Evolutionary conservation across 2,888 invertebrate species (phyloP).

Genomic region (Pachymerium ferrugineum): DNA sequence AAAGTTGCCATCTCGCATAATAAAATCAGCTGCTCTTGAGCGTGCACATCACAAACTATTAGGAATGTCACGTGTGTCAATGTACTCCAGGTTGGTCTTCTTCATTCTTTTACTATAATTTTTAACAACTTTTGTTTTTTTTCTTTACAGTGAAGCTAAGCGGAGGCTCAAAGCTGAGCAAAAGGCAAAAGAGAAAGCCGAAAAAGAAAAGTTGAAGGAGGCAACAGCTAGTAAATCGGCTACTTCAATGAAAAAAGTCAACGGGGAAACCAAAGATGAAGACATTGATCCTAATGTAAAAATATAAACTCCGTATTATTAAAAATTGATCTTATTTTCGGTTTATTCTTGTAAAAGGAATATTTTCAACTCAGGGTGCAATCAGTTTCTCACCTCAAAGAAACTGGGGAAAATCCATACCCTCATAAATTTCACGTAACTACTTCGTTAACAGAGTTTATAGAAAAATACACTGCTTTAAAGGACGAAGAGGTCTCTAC

Average conservation of each 20-base stretch:
- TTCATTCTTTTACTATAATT: not conserved
- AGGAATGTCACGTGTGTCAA: not conserved
- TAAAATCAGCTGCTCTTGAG: not conserved
- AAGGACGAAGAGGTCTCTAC: constrained; percentile 67
- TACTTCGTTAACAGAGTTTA: constrained; percentile 78
- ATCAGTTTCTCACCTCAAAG: constrained; percentile 75
- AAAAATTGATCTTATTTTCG: not conserved
- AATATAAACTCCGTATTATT: not conserved
- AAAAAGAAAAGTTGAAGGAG: constrained; percentile 54
- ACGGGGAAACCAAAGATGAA: constrained; percentile 51
- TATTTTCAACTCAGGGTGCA: constrained; percentile 81
- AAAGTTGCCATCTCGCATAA: not conserved
- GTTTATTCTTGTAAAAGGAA: constrained; percentile 52
- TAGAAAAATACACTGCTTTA: constrained; percentile 69
- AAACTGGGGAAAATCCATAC: constrained; percentile 72
- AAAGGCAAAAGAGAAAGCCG: constrained; percentile 83
- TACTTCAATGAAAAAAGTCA: constrained; percentile 44
- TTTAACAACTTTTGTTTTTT: not conserved
- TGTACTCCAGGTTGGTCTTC: not conserved
- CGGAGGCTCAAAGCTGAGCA: constrained; percentile 84
- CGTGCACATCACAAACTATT: not conserved
- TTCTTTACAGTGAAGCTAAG: constrained; percentile 77
- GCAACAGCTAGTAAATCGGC: constrained; percentile 36
- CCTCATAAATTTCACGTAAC: constrained; percentile 96
- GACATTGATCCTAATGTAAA: constrained; percentile 83